A percentile compares a stretch with the other conserved stretches of the same genome.
phyloP scores from a whole-genome alignment of 2,888 invertebrate species.

The Helicoverpa assulta region DNA sequence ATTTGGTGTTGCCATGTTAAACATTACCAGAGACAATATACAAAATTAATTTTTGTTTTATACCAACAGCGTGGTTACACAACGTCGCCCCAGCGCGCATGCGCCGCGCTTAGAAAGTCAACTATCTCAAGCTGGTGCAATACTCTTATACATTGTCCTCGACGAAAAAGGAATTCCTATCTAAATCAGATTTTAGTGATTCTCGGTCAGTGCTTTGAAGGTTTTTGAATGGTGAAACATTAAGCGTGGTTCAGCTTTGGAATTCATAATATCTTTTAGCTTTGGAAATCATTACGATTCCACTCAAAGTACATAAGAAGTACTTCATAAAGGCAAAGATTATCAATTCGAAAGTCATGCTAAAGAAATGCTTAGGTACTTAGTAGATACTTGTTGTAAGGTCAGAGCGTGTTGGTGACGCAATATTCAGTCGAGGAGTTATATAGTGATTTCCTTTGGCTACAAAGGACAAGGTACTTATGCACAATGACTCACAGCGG shows the following conservation, averaged over 20 bases:
- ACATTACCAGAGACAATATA: too few relatives aligned
- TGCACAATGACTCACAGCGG: too few relatives aligned
- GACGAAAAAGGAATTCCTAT: background rate
- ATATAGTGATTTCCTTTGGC: too few relatives aligned
- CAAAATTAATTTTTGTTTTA: too few relatives aligned
- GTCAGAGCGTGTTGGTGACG: background rate
- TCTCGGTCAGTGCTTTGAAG: background rate
- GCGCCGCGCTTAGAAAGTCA: slow-evolving; percentile 33
- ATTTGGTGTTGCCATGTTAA: too few relatives aligned
- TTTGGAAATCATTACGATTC: too few relatives aligned
- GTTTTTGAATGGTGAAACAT: too few relatives aligned
- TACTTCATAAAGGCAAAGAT: background rate
- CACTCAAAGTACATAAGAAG: too few relatives aligned
- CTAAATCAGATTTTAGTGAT: background rate
- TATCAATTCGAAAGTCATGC: background rate
- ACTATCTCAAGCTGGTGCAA: slow-evolving; percentile 3
- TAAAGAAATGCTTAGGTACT: background rate
- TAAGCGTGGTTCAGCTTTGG: too few relatives aligned
- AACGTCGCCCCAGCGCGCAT: background rate
- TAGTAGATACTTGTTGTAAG: background rate
- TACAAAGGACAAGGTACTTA: background rate
- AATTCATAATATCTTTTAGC: too few relatives aligned
- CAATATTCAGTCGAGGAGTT: background rate
- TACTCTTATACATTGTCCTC: background rate
- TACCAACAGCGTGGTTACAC: slow-evolving; percentile 13